Evolutionary conservation across 1,140 invertebrate genomes (phyloP).

Genomic region (Drosophila micromelanica): DNA sequence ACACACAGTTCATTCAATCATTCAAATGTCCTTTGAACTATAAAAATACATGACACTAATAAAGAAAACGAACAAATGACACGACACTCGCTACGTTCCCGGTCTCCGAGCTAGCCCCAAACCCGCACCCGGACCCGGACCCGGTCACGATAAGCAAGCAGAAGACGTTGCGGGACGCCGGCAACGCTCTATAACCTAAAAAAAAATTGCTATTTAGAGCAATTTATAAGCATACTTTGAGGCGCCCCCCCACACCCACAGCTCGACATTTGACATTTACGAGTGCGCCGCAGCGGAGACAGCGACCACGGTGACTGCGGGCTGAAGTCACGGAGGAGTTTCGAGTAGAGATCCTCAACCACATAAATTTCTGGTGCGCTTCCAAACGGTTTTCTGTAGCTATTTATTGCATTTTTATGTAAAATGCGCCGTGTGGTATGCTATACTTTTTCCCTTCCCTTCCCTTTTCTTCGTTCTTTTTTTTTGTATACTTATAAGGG

Average conservation of each 20-base stretch:
- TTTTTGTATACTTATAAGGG: constrained; percentile 30
- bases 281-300: constrained; percentile 48
- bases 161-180: constrained; percentile 29
- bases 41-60: constrained; percentile 85
- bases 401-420: constrained; percentile 84
- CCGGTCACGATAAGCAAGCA: constrained; percentile 49
- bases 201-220: constrained; percentile 78
- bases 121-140: constrained; percentile 4
- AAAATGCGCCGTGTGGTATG: constrained; percentile 67
- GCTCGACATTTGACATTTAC: constrained; percentile 79
- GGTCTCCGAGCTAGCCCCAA: background rate
- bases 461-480: background rate
- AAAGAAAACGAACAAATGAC: constrained; percentile 84
- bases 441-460: constrained; percentile 25
- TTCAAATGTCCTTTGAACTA: constrained; percentile 85
- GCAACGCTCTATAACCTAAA: constrained; percentile 24
- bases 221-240: constrained; percentile 82
- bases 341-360: constrained; percentile 48
- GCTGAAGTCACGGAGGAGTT: constrained; percentile 5
- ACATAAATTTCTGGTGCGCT: constrained; percentile 67
- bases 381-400: constrained; percentile 55
- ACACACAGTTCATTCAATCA: constrained; percentile 83
- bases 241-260: constrained; percentile 40
- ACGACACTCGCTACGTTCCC: constrained; percentile 59
- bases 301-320: background rate